These are phyloP conservation scores for Patiria pectinifera DNA, from an alignment of 53 echinoderm and acorn worm genomes.

Conservation along the genomic window DNA sequence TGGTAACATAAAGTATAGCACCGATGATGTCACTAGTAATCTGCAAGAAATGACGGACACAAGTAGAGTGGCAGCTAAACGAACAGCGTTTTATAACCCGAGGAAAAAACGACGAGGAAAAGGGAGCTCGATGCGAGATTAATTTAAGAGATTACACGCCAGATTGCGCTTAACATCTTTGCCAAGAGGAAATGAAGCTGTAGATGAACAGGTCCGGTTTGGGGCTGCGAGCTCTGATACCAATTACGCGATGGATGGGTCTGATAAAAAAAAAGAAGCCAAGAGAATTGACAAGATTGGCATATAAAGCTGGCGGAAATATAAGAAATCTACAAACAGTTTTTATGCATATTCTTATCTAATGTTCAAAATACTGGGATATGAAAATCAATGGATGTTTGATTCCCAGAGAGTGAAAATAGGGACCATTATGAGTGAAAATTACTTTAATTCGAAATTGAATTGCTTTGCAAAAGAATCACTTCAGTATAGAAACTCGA, in stretches of 20 bases:
- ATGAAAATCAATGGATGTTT: background rate
- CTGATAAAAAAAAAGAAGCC: background rate
- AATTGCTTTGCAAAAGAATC: too few relatives aligned
- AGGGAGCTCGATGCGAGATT: background rate
- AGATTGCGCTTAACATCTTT: conserved; percentile 16
- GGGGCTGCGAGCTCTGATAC: background rate
- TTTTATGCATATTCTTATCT: background rate
- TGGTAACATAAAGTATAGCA: background rate
- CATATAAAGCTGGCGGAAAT: background rate
- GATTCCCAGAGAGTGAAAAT: too few relatives aligned
- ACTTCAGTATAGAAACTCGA: too few relatives aligned
- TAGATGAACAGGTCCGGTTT: background rate
- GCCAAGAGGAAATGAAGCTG: conserved; percentile 10
- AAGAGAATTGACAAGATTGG: background rate
- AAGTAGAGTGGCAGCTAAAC: background rate
- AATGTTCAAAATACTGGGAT: background rate
- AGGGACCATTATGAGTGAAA: too few relatives aligned
- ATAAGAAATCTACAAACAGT: background rate
- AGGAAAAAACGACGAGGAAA: background rate
- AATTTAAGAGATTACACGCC: conserved; percentile 30
- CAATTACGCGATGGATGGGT: background rate
- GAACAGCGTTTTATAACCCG: background rate
- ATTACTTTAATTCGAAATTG: too few relatives aligned
- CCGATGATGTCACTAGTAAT: background rate
- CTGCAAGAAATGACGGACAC: background rate